A percentile compares a stretch with the other conserved stretches of the same genome.
Conservation (phyloP, 2,888 invertebrate genomes). For the Fragum fragum region DNA sequence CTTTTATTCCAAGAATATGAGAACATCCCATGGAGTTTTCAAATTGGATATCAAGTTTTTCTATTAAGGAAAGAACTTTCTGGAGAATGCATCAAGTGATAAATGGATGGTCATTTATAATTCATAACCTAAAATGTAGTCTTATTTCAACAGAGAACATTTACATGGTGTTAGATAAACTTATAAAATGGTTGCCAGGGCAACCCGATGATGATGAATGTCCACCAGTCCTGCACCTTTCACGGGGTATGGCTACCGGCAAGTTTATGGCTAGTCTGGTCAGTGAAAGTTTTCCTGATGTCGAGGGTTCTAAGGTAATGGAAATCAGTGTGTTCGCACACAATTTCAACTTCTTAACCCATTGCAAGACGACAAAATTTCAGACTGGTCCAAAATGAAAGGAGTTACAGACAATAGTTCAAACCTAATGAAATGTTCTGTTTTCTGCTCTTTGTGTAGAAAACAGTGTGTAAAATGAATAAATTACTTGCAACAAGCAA, state of each 20-base stretch:
- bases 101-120: background rate
- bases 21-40: background rate
- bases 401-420: no score
- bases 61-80: constrained; percentile 12
- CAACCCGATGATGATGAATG: constrained; percentile 67
- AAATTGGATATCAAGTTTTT: constrained; percentile 6
- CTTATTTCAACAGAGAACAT: constrained; percentile 69
- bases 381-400: no score
- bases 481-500: no score
- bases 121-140: constrained; percentile 6
- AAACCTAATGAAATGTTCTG: no score
- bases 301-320: constrained; percentile 78
- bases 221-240: constrained; percentile 74
- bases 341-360: no score
- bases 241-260: constrained; percentile 79
- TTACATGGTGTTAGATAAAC: constrained; percentile 67
- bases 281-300: constrained; percentile 80
- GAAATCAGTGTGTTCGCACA: no score
- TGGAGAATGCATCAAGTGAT: constrained; percentile 1
- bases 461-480: no score
- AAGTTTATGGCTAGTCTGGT: constrained; percentile 75
- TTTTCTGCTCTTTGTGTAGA: no score
- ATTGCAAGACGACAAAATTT: no score
- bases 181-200: constrained; percentile 73
- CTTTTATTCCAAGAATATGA: background rate